Percentiles rank a stretch among this genome's conserved stretches.
These are phyloP conservation scores for Molanna angustata DNA, from an alignment of 2,888 invertebrate species.

Conservation along the genomic window DNA sequence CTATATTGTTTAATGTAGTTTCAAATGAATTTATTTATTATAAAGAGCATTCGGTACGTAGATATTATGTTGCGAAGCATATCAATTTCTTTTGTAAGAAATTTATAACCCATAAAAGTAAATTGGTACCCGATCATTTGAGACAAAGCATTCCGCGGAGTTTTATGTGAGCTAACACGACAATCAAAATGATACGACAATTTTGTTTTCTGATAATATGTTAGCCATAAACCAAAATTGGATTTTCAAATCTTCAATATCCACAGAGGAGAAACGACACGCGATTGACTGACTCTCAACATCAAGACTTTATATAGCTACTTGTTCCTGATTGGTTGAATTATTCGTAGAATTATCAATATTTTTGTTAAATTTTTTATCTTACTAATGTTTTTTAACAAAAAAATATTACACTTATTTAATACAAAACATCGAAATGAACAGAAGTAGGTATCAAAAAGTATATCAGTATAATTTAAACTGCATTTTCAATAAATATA, in stretches of 20 bases:
- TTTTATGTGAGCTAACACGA: conserved; percentile 12
- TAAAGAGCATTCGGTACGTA: too few species aligned
- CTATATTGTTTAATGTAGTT: too few species aligned
- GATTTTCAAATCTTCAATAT: conserved; percentile 7
- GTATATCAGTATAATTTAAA: too few species aligned
- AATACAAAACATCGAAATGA: too few species aligned
- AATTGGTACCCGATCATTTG: conserved; percentile 11
- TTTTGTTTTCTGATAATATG: conserved; percentile 14
- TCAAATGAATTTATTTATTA: too few species aligned
- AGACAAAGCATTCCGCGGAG: not conserved
- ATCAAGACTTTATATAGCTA: not conserved
- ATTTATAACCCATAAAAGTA: conserved; percentile 14
- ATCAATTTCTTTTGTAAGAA: not conserved
- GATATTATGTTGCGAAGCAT: too few species aligned
- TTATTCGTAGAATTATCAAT: too few species aligned
- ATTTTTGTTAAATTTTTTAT: too few species aligned
- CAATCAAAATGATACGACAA: conserved; percentile 9
- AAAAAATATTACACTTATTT: too few species aligned
- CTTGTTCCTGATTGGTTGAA: not conserved
- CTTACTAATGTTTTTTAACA: too few species aligned
- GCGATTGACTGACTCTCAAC: conserved; percentile 2
- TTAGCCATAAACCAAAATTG: conserved; percentile 20
- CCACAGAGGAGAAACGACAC: conserved; percentile 4
- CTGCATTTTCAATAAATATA: too few species aligned
- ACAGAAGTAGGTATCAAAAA: too few species aligned